These are phyloP conservation scores for Brassicogethes aeneus DNA, from an alignment of 2,888 invertebrate species.

Conservation along the genomic window DNA sequence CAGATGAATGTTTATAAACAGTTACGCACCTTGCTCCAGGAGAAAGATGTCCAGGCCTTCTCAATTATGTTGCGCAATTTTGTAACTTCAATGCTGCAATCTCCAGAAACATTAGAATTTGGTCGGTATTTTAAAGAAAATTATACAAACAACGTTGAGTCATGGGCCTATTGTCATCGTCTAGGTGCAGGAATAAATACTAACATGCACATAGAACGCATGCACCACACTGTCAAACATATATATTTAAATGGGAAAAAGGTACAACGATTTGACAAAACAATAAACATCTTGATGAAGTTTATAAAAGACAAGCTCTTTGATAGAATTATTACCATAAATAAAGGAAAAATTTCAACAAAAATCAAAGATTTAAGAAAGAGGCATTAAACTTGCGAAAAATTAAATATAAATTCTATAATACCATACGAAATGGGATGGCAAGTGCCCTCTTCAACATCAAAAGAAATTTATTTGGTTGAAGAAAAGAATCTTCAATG, in stretches of 20 bases:
- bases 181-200: slow-evolving; percentile 5
- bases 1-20: too few relatives aligned
- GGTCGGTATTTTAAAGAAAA: slow-evolving; percentile 7
- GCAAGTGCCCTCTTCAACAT: too few relatives aligned
- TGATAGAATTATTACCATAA: not conserved
- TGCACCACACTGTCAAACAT: slow-evolving; percentile 10
- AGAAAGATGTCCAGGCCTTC: slow-evolving; percentile 5
- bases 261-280: slow-evolving; percentile 7
- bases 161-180: slow-evolving; percentile 9
- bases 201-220: slow-evolving; percentile 8
- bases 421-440: too few relatives aligned
- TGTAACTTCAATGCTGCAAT: too few relatives aligned
- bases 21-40: too few relatives aligned
- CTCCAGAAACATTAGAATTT: slow-evolving; percentile 6
- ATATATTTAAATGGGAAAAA: slow-evolving; percentile 8
- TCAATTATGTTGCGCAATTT: too few relatives aligned
- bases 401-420: too few relatives aligned
- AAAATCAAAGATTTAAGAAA: too few relatives aligned
- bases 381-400: too few relatives aligned
- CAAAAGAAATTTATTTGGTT: too few relatives aligned
- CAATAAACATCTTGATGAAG: slow-evolving; percentile 1
- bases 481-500: too few relatives aligned
- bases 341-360: slow-evolving; percentile 4
- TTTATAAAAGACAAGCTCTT: too few relatives aligned
- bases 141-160: slow-evolving; percentile 1